Evolutionary conservation across 2,113 vertebrate species (phyloP).

Genomic region (Macquaria ambigua): DNA sequence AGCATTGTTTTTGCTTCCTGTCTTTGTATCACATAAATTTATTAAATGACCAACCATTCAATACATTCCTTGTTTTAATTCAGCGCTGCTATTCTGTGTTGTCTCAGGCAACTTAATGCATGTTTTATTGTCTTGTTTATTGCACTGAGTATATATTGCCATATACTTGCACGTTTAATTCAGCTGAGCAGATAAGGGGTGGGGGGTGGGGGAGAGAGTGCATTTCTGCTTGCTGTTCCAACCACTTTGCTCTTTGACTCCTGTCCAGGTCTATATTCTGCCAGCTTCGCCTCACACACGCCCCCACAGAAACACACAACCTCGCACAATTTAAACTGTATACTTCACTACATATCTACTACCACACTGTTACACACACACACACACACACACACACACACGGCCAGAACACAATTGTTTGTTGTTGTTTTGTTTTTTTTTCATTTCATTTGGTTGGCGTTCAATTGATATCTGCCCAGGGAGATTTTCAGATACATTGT

Average conservation of each 20-base stretch:
- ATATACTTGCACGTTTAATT: slow-evolving; percentile 50
- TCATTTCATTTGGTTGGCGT: slow-evolving; percentile 27
- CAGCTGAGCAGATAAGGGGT: slow-evolving; percentile 40
- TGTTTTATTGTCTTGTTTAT: slow-evolving; percentile 31
- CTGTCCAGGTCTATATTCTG: slow-evolving; percentile 57
- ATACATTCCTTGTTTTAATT: neutral
- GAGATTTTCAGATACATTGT: slow-evolving; percentile 32
- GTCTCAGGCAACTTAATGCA: neutral
- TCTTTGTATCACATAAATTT: neutral
- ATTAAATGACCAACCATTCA: neutral
- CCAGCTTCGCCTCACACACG: slow-evolving; percentile 52
- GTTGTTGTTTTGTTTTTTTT: neutral
- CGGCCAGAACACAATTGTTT: slow-evolving; percentile 1
- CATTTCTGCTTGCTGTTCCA: slow-evolving; percentile 39
- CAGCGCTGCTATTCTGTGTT: neutral
- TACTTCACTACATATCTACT: slow-evolving; percentile 31
- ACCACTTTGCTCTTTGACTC: slow-evolving; percentile 67
- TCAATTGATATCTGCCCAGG: slow-evolving; percentile 33
- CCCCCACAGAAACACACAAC: slow-evolving; percentile 44
- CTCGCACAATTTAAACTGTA: slow-evolving; percentile 14
- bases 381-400: neutral
- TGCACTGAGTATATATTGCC: neutral
- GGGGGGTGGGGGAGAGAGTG: neutral
- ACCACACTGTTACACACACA: slow-evolving; percentile 41
- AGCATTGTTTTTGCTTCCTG: neutral